phyloP scores from a whole-genome alignment of 2,888 invertebrate species.

The Catotricha subobsoleta region DNA sequence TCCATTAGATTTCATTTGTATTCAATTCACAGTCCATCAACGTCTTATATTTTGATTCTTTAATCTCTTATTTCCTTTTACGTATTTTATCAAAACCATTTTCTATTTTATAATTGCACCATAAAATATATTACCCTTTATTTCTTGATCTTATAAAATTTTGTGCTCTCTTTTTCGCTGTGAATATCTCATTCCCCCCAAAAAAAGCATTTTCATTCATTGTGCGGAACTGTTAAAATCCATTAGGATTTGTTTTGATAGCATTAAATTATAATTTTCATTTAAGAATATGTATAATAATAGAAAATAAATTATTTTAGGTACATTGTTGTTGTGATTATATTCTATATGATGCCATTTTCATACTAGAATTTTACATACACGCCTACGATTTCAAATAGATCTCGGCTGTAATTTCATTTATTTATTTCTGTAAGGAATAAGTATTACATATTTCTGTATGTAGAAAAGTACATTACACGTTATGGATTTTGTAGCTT shows the following conservation, averaged over 20 bases:
- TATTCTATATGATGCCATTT: too few species aligned
- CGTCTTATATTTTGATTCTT: conserved; percentile 15
- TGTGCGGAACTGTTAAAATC: conserved; percentile 7
- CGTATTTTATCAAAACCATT: neutral
- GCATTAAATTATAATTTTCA: conserved; percentile 7
- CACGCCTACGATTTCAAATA: too few species aligned
- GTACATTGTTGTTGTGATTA: too few species aligned
- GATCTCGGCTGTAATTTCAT: too few species aligned
- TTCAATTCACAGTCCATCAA: conserved; percentile 19
- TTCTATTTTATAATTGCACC: conserved; percentile 1
- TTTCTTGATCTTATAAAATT: conserved; percentile 4
- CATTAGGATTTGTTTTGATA: conserved; percentile 8
- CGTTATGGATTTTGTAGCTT: too few species aligned
- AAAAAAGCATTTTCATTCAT: conserved; percentile 1
- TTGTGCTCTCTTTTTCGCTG: neutral
- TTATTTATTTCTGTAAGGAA: too few species aligned
- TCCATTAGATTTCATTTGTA: conserved; percentile 18
- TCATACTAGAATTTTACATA: too few species aligned
- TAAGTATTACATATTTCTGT: too few species aligned
- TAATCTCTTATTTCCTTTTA: conserved; percentile 12
- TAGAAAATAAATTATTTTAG: neutral
- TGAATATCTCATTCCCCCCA: neutral
- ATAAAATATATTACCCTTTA: conserved; percentile 6
- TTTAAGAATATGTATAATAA: neutral
- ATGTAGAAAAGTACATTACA: too few species aligned